Evolutionary conservation across 2,888 invertebrate genomes (phyloP).

Genomic region (Mesochorus sp.): DNA sequence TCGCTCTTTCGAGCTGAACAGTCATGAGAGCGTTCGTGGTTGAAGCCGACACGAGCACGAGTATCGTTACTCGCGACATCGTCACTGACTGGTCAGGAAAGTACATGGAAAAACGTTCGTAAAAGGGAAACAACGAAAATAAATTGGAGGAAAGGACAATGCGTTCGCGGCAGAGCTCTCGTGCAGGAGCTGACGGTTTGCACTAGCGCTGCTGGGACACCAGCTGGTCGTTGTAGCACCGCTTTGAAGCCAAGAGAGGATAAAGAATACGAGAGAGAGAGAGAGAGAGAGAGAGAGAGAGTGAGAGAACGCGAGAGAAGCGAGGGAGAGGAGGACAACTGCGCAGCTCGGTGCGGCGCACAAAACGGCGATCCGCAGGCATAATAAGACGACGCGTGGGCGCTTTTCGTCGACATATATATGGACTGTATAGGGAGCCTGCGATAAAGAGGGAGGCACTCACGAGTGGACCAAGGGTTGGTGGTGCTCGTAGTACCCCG

Average conservation of each 20-base stretch:
- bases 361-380: slow-evolving; percentile 9
- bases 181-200: no score
- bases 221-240: no score
- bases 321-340: slow-evolving; percentile 18
- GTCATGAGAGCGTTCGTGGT: not conserved
- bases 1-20: not conserved
- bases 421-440: not conserved
- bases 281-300: not conserved
- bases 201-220: no score
- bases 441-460: slow-evolving; percentile 47
- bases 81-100: slow-evolving; percentile 18
- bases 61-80: slow-evolving; percentile 24
- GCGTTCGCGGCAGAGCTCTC: slow-evolving; percentile 34
- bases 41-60: not conserved
- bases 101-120: not conserved
- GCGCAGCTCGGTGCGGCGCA: slow-evolving; percentile 35
- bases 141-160: not conserved
- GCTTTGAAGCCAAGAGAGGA: no score
- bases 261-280: no score
- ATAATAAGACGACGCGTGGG: slow-evolving; percentile 50
- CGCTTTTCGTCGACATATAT: slow-evolving; percentile 21
- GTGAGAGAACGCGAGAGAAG: not conserved
- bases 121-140: not conserved
- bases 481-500: slow-evolving; percentile 71
- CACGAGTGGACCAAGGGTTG: slow-evolving; percentile 56